These are phyloP conservation scores for Ahaetulla prasina DNA, from an alignment of 2,113 vertebrate genomes.

Conservation along the genomic window DNA sequence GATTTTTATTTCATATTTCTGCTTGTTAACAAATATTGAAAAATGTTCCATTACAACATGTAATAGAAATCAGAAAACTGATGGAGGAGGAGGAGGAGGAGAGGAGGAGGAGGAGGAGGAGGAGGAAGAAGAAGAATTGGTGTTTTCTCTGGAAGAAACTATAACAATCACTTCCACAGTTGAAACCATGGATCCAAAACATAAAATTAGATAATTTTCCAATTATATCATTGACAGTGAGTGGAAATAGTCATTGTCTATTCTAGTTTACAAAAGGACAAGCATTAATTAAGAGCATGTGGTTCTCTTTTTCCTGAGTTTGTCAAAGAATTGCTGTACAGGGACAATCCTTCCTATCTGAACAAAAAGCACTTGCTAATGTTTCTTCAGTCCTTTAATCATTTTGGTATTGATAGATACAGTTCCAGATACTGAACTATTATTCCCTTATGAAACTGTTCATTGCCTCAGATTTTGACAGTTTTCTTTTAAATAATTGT, in stretches of 20 bases:
- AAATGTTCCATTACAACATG: not conserved
- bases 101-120: too few relatives aligned
- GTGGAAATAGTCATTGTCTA: not conserved
- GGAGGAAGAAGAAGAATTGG: not conserved
- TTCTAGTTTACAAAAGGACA: not conserved
- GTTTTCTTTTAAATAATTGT: not conserved
- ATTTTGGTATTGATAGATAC: not conserved
- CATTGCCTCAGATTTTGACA: not conserved
- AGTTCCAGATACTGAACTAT: not conserved
- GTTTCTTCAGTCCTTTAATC: not conserved
- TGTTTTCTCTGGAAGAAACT: not conserved
- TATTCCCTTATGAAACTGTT: not conserved
- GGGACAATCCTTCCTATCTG: not conserved
- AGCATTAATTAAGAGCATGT: not conserved
- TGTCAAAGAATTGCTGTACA: not conserved
- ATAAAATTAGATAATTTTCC: not conserved
- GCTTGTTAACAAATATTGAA: not conserved
- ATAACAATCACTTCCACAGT: not conserved
- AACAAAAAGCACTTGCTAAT: not conserved
- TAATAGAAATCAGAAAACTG: not conserved
- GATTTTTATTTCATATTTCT: constrained; percentile 13
- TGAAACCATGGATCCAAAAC: not conserved
- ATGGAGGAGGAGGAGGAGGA: not conserved
- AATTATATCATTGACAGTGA: not conserved
- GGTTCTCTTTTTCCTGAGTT: not conserved